Base-by-base conservation (phyloP, 2,888 invertebrate genomes). In the Eilema caniola region DNA sequence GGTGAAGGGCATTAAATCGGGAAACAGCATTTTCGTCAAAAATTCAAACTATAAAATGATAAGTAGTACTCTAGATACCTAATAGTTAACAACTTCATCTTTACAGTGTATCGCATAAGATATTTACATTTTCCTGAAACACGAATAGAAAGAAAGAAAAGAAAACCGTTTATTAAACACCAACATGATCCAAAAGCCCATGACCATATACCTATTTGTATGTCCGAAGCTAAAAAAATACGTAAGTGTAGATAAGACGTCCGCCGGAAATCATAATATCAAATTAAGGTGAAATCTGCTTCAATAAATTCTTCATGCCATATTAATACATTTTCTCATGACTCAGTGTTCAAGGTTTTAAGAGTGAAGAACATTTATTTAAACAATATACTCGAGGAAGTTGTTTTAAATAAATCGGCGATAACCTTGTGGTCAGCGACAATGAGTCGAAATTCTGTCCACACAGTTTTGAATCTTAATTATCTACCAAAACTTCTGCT, bases 371-470 rank as follows among this genome's bases (percentile, higher is more conserved):
- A 61, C 60, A 67, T 64, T 41, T 37, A 66, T 57, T 57, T 59
- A 25, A 60, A 60, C 47, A 73, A 53, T 62, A 66, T 66, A 62
- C 31, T 59, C 47, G 59, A 66, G 66, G 70, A 70, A 70, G 69
- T 71, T 57, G 62, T 69, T 67, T 20, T 63, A 72, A 71, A 68
- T 66, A 71, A 72, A 72, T 16, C 37, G 69, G 62, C 23, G 41
- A 56, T 37, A 69, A 31, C 76, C 68, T 74, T 68, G 71, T 56
- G 47, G 65, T 68, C 74, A 79, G 72, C 69, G 73, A 72, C 78
- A 78, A 72, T 80, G 72, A 79, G 64, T 63, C 68, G 23, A 75
- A 78, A 74, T 72, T 76, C 67, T 73, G 76, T 47, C 61, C 31
- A 47, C 8, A 31, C 16, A 11, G 47, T 67, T 66, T 62, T 23